Percentiles rank a stretch among this genome's conserved stretches.
Evolutionary conservation across 2,113 vertebrate genomes (phyloP).

Genomic region (Syngnathus scovelli): DNA sequence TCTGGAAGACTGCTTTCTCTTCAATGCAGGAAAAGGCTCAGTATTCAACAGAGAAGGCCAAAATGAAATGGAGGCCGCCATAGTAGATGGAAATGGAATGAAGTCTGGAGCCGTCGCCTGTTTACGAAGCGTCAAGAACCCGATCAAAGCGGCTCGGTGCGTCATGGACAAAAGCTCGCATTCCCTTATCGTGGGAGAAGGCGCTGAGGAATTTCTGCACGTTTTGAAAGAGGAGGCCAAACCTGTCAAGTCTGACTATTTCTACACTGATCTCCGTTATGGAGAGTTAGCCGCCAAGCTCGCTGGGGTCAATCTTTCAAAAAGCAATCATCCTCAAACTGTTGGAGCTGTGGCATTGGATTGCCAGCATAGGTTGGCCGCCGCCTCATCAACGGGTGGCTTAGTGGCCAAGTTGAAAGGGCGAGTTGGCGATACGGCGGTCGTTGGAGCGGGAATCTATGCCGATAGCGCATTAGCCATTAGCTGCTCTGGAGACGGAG

Average conservation of each 20-base stretch:
- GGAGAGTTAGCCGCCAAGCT: conserved; percentile 55
- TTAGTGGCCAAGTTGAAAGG: conserved; percentile 72
- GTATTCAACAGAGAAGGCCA: conserved; percentile 71
- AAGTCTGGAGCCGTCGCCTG: conserved; percentile 72
- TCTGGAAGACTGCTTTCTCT: conserved; percentile 75
- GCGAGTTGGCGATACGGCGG: conserved; percentile 72
- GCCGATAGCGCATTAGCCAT: conserved; percentile 69
- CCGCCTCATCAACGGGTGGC: conserved; percentile 73
- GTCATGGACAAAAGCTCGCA: conserved; percentile 74
- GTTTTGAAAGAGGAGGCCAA: conserved; percentile 44
- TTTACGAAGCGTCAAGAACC: conserved; percentile 67
- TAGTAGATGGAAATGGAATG: conserved; percentile 63
- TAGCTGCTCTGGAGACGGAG: conserved; percentile 74
- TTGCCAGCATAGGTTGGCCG: conserved; percentile 55
- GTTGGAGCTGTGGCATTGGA: conserved; percentile 75
- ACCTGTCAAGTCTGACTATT: conserved; percentile 60
- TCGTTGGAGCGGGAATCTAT: conserved; percentile 73
- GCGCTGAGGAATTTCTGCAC: conserved; percentile 68
- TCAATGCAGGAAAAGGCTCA: conserved; percentile 75
- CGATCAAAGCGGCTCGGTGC: conserved; percentile 70
- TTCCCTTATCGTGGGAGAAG: conserved; percentile 67
- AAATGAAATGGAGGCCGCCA: conserved; percentile 72
- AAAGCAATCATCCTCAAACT: conserved; percentile 72
- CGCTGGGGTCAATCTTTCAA: conserved; percentile 30
- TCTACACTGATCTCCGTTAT: conserved; percentile 67